phyloP scores from a whole-genome alignment of 1,140 invertebrate genomes.

The Habropoda laboriosa region DNA sequence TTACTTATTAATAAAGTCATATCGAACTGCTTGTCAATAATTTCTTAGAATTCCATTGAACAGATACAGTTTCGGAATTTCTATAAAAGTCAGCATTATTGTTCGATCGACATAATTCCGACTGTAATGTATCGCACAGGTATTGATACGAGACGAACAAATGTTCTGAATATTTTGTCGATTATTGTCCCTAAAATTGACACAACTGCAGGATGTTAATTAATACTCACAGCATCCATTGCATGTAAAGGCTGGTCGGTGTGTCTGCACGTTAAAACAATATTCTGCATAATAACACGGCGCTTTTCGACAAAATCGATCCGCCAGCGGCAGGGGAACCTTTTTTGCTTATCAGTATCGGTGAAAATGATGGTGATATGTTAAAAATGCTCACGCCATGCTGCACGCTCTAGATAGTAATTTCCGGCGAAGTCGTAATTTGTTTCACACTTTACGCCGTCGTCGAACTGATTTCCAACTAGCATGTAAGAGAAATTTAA shows the following conservation, averaged over 20 bases:
- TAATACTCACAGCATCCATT: no score
- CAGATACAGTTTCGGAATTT: no score
- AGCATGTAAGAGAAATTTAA: neutral
- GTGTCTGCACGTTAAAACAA: constrained; percentile 34
- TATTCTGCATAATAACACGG: constrained; percentile 34
- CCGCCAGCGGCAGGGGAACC: neutral
- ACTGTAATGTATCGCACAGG: neutral
- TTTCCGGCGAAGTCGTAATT: constrained; percentile 31
- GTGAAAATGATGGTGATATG: constrained; percentile 36
- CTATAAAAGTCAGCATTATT: neutral
- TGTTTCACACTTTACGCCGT: constrained; percentile 6
- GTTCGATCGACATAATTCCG: no score
- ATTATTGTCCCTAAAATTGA: neutral
- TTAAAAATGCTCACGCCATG: constrained; percentile 27
- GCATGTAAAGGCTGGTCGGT: neutral
- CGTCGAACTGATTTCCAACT: neutral
- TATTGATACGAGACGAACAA: neutral
- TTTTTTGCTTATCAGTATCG: constrained; percentile 25
- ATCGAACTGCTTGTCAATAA: no score
- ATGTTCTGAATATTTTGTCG: neutral
- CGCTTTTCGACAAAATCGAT: constrained; percentile 31
- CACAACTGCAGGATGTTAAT: neutral
- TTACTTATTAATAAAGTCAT: no score
- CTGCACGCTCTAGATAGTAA: constrained; percentile 26
- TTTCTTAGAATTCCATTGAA: no score